Evolutionary conservation across 1,140 invertebrate genomes (phyloP).

Genomic region (Gryllus bimaculatus): DNA sequence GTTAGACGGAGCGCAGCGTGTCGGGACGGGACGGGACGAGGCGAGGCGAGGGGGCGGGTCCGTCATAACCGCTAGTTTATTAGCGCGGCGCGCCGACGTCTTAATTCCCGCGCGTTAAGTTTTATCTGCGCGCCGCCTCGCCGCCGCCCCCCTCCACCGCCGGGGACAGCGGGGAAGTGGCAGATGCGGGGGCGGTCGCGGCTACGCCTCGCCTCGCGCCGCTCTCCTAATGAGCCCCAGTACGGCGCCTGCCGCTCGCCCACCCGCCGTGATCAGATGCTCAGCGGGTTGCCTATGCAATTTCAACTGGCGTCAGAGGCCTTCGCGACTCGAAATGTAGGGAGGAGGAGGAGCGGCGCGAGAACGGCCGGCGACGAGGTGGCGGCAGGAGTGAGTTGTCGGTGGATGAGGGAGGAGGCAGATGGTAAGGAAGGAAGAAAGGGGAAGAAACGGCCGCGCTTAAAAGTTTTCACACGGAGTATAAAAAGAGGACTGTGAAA

Average conservation of each 20-base stretch:
- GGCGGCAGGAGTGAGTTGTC: too few relatives aligned
- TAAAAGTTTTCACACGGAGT: not conserved
- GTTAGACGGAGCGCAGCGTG: too few relatives aligned
- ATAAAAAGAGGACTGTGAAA: not conserved
- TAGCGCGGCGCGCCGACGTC: not conserved
- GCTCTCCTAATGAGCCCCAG: not conserved
- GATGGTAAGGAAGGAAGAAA: not conserved
- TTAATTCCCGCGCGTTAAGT: not conserved
- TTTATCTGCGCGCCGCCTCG: not conserved
- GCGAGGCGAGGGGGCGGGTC: not conserved
- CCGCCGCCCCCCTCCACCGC: too few relatives aligned
- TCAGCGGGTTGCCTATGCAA: not conserved
- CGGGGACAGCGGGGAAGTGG: not conserved
- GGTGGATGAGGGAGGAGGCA: not conserved
- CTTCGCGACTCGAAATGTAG: not conserved
- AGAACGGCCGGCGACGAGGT: not conserved
- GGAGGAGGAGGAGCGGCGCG: not conserved
- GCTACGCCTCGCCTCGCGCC: not conserved
- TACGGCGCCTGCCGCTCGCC: not conserved
- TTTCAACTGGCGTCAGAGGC: not conserved
- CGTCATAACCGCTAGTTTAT: slow-evolving; percentile 1
- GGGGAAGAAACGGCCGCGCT: not conserved
- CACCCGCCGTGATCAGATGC: not conserved
- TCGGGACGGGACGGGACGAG: too few relatives aligned
- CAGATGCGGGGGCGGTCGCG: too few relatives aligned